Conservation (phyloP, 1,140 invertebrate species). For the Leptopilina boulardi region DNA sequence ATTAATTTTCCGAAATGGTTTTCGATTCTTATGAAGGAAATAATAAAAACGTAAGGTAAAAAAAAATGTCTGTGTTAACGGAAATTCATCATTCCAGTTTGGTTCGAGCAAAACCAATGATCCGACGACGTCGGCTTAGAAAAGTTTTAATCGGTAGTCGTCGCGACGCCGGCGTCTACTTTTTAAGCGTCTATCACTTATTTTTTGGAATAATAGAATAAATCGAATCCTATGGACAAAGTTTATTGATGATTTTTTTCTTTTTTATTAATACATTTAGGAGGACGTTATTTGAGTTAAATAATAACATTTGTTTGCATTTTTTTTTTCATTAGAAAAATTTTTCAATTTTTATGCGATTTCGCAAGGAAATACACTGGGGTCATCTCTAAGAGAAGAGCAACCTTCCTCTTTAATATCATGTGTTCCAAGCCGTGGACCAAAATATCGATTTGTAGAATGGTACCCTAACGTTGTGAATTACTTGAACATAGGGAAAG, state of each 20-base stretch:
- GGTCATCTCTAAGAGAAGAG: background rate
- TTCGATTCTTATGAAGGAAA: background rate
- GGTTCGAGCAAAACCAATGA: conserved; percentile 59
- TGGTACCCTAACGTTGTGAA: conserved; percentile 62
- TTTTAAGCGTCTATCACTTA: conserved; percentile 36
- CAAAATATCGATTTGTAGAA: conserved; percentile 66
- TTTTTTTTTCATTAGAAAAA: background rate
- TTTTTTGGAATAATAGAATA: conserved; percentile 34
- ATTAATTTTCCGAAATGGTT: conserved; percentile 9
- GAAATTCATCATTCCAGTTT: conserved; percentile 66
- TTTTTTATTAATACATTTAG: background rate
- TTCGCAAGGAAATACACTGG: background rate
- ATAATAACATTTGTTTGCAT: background rate
- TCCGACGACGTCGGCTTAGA: conserved; percentile 60
- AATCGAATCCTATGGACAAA: background rate
- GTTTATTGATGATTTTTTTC: background rate
- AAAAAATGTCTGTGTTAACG: conserved; percentile 53
- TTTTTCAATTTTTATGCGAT: background rate
- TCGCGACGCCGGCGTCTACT: conserved; percentile 45
- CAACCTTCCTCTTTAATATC: conserved; percentile 68
- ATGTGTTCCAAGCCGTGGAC: conserved; percentile 51
- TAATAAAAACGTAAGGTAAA: conserved; percentile 49
- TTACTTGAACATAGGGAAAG: conserved; percentile 66
- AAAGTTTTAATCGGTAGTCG: conserved; percentile 70
- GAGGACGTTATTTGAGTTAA: background rate